phyloP scores from a whole-genome alignment of 2,797 vertebrate species.

The Myiotriccus ornatus region DNA sequence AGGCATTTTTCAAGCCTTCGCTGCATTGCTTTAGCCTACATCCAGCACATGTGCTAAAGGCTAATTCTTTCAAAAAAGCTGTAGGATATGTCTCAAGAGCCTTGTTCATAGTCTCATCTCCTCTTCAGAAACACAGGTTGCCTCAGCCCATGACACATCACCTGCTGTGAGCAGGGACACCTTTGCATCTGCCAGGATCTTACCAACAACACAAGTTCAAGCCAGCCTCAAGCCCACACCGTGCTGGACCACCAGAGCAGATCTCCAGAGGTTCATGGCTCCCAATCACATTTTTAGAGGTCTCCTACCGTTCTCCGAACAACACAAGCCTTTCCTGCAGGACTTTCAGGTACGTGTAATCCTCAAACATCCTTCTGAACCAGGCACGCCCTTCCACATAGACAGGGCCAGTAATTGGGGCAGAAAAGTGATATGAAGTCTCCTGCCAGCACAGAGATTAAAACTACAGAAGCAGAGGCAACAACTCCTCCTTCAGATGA shows the following conservation, averaged over 20 bases:
- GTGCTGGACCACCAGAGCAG: not conserved
- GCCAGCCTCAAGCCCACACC: not conserved
- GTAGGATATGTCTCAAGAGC: not conserved
- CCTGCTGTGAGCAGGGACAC: not conserved
- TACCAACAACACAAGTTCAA: not conserved
- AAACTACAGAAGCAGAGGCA: not conserved
- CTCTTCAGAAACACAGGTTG: not conserved
- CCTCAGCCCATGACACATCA: not conserved
- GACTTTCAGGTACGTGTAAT: not conserved
- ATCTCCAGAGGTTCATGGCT: not conserved
- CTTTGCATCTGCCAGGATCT: not conserved
- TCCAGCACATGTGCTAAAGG: not conserved
- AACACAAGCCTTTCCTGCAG: not conserved
- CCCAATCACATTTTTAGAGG: not conserved
- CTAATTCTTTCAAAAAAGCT: not conserved
- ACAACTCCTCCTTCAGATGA: constrained; percentile 22
- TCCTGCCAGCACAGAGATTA: not conserved
- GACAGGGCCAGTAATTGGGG: not conserved
- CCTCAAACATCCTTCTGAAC: not conserved
- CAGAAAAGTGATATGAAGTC: rapidly evolving
- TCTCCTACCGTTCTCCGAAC: not conserved
- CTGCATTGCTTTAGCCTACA: not conserved
- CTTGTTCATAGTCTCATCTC: not conserved
- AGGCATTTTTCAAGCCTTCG: not conserved
- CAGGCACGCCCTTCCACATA: not conserved